phyloP scores from a whole-genome alignment of 2,113 vertebrate genomes.

The Aptenodytes patagonicus region DNA sequence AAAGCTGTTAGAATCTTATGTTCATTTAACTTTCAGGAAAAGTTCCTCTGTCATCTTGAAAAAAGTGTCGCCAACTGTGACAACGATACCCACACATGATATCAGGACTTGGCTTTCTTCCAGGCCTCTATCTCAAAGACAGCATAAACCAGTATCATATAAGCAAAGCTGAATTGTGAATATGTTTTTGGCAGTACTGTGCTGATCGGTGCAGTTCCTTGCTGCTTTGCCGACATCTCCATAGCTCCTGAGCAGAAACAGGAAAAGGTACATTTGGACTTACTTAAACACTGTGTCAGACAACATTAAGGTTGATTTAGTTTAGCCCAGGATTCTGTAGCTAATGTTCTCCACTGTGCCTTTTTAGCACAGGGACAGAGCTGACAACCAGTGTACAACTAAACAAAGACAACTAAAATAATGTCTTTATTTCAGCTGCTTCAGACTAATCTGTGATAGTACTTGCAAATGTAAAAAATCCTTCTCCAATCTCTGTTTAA shows the following conservation, averaged over 20 bases:
- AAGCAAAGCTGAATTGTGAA: neutral
- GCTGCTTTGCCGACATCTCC: neutral
- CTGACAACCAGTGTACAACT: neutral
- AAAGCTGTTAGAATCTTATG: neutral
- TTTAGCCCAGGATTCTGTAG: neutral
- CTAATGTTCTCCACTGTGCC: neutral
- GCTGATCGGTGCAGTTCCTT: neutral
- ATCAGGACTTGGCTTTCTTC: neutral
- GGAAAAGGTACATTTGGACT: neutral
- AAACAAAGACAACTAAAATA: neutral
- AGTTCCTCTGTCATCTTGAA: neutral
- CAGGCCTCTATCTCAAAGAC: neutral
- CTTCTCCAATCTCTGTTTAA: neutral
- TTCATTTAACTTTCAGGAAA: neutral
- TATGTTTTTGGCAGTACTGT: neutral
- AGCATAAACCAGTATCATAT: neutral
- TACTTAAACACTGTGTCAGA: neutral
- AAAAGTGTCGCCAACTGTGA: neutral
- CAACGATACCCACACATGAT: neutral
- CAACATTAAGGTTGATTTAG: neutral
- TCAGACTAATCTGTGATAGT: neutral
- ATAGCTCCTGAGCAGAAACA: neutral
- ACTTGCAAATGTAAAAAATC: neutral
- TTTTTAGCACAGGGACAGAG: neutral
- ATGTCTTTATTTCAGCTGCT: neutral